These are phyloP conservation scores for Taurulus bubalis DNA, from an alignment of 2,113 vertebrate species.

Conservation along the genomic window DNA sequence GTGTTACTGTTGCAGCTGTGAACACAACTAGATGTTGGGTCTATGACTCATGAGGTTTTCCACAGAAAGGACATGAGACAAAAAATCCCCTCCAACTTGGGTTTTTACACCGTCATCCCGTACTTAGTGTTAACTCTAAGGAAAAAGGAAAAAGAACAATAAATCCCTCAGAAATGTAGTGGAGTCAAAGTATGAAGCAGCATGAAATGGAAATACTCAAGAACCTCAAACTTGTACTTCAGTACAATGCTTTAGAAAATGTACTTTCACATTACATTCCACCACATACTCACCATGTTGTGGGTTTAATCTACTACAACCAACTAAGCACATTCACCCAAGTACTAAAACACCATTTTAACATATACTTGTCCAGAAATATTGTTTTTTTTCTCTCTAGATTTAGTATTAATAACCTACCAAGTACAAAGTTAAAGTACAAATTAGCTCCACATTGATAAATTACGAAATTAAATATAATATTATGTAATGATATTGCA, in stretches of 20 bases:
- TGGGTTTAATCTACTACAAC: background rate
- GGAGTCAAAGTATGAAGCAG: background rate
- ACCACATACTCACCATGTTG: background rate
- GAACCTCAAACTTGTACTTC: background rate
- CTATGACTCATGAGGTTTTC: constrained; percentile 15
- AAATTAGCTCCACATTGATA: too few relatives aligned
- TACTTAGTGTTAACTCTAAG: constrained; percentile 6
- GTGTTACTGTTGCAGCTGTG: constrained; percentile 10
- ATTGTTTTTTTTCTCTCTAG: background rate
- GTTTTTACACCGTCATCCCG: background rate
- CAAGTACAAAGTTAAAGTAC: too few relatives aligned
- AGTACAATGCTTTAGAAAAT: background rate
- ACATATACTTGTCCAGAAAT: background rate
- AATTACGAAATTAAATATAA: too few relatives aligned
- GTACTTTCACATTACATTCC: background rate
- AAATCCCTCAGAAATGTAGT: background rate
- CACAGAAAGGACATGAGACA: constrained; percentile 1
- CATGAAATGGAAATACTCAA: background rate
- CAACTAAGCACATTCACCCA: background rate
- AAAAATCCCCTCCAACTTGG: background rate
- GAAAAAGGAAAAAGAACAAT: background rate
- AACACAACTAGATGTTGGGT: background rate
- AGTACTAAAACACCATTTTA: background rate
- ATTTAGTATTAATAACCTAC: too few relatives aligned
- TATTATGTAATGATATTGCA: background rate